phyloP scores from a whole-genome alignment of 1,140 invertebrate species.

The Uloborus diversus region DNA sequence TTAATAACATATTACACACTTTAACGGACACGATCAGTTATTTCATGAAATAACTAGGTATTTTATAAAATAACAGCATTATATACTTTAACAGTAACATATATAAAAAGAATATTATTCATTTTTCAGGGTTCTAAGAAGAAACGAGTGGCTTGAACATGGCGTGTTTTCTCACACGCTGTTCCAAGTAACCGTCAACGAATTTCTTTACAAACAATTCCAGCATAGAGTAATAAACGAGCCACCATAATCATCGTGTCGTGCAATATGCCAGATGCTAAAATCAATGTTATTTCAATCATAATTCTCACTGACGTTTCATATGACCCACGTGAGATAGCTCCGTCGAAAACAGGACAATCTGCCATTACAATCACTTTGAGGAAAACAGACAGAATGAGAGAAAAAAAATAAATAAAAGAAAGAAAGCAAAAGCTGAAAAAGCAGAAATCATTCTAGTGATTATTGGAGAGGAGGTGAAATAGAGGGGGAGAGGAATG shows the following conservation, averaged over 20 bases:
- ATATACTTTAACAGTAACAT: too few relatives aligned
- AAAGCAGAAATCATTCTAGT: slow-evolving; percentile 21
- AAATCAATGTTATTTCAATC: slow-evolving; percentile 40
- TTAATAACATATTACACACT: too few relatives aligned
- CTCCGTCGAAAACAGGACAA: background rate
- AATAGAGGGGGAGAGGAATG: too few relatives aligned
- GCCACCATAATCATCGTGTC: background rate
- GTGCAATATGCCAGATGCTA: slow-evolving; percentile 1
- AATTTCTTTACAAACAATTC: slow-evolving; percentile 27
- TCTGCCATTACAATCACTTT: slow-evolving; percentile 10
- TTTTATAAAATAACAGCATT: too few relatives aligned
- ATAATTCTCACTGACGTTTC: background rate
- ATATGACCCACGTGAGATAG: background rate
- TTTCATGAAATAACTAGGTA: too few relatives aligned
- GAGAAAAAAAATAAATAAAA: background rate
- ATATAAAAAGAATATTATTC: too few relatives aligned
- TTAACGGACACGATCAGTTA: too few relatives aligned
- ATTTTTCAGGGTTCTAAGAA: too few relatives aligned
- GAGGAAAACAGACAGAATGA: background rate
- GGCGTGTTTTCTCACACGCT: too few relatives aligned
- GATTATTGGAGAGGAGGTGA: slow-evolving; percentile 34
- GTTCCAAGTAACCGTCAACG: background rate
- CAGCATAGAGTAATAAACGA: background rate
- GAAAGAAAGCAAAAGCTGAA: slow-evolving; percentile 2
- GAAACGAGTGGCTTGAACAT: too few relatives aligned